These are phyloP conservation scores for Tetrao urogallus DNA, from an alignment of 2,113 vertebrate species.

Conservation along the genomic window DNA sequence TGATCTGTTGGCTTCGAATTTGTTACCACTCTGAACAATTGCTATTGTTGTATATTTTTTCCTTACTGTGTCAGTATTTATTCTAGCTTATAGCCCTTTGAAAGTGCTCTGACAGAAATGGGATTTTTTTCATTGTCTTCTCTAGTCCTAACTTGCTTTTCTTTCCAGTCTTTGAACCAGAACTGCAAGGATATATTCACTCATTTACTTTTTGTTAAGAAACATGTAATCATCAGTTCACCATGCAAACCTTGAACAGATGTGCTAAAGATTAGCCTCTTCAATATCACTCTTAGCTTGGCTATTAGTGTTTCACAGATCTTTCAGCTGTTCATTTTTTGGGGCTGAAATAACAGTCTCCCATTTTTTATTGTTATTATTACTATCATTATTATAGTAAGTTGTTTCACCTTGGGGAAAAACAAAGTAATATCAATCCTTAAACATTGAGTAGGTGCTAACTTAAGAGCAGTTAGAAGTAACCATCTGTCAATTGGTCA, in stretches of 20 bases:
- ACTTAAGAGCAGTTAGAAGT: not conserved
- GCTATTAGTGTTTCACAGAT: not conserved
- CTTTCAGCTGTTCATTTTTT: not conserved
- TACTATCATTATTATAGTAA: not conserved
- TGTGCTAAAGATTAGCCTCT: not conserved
- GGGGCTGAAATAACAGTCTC: not conserved
- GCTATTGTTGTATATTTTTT: conserved; percentile 46
- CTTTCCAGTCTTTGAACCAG: not conserved
- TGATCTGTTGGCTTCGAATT: not conserved
- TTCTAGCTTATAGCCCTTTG: conserved; percentile 1
- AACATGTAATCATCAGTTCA: not conserved
- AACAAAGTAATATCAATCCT: not conserved
- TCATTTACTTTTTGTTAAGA: not conserved
- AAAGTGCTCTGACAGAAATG: not conserved
- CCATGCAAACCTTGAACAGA: not conserved
- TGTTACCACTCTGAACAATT: conserved; percentile 26
- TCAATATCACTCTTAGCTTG: not conserved
- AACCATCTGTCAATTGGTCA: not conserved
- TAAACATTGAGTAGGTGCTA: not conserved
- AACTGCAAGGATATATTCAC: not conserved
- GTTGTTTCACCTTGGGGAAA: not conserved
- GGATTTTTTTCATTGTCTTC: not conserved
- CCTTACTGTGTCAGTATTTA: conserved; percentile 56
- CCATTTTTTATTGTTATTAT: not conserved
- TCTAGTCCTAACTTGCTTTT: not conserved